phyloP scores from a whole-genome alignment of 2,888 invertebrate genomes.

The Acrobasis consociella region DNA sequence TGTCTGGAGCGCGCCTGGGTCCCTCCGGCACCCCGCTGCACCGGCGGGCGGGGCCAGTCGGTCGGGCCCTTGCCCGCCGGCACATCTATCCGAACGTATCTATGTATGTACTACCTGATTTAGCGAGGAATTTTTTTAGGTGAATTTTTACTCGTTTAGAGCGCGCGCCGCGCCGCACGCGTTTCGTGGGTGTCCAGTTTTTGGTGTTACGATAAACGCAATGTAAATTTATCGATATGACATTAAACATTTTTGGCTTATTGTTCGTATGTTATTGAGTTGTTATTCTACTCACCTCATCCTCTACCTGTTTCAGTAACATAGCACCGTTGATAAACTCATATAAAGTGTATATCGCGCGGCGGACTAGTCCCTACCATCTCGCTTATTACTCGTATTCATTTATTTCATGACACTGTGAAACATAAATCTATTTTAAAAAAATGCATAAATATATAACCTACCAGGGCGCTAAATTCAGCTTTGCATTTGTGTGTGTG shows the following conservation, averaged over 20 bases:
- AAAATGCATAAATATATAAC: no score
- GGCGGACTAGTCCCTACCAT: no score
- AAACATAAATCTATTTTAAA: no score
- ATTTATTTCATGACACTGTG: no score
- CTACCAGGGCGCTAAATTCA: no score
- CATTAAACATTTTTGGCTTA: constrained; percentile 83
- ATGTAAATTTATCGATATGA: constrained; percentile 81
- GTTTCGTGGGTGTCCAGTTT: constrained; percentile 68
- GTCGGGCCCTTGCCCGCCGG: constrained; percentile 37
- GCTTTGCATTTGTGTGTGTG: no score
- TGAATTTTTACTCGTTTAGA: constrained; percentile 78
- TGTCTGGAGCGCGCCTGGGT: constrained; percentile 2
- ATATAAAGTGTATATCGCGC: no score
- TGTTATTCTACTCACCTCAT: constrained; percentile 44
- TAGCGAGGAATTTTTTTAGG: constrained; percentile 74
- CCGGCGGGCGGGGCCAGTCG: constrained; percentile 26
- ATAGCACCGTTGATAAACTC: no score
- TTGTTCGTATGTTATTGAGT: constrained; percentile 76
- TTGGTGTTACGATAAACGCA: constrained; percentile 77
- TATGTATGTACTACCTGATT: constrained; percentile 67
- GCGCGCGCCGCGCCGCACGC: constrained; percentile 78
- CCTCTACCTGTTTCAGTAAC: neutral
- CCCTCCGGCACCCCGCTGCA: constrained; percentile 6
- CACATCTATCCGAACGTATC: constrained; percentile 61
- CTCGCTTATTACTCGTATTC: no score